Evolutionary conservation across 2,113 vertebrate genomes (phyloP), one percentile per base, ranked within the genome.

Genomic region (Hippocampus zosterae): DNA sequence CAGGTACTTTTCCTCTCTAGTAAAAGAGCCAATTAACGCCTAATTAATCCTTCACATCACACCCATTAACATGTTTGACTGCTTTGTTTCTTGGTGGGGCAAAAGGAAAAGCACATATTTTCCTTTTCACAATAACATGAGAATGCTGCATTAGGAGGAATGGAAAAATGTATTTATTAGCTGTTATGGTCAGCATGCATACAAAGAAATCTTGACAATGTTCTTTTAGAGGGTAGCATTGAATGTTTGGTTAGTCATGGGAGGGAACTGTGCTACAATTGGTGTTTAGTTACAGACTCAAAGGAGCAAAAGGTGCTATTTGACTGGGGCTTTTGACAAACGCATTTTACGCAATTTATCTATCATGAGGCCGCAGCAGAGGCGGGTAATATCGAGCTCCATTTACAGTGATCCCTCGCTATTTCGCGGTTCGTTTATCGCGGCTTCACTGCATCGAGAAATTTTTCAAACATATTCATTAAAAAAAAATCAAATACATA

Each of bases 21-120:
- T 68, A 66, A 81, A 76, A 65, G 46, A 72, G 71, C 59, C 60
- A 89, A 85, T 76, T 79, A 70, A 48, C 68, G 68, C 68, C 70
- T 67, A 69, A 86, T 85, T 85, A 66, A 74, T 85, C 79, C 75
- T 85, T 73, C 66, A 85, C 70, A 79, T 82, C 77, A 84, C 74
- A 79, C 40, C 50, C 71, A 75, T 83, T 86, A 81, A 78, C 59
- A 72, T 73, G 81, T 85, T 85, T 77, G 75, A 83, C 65, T 74
- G 73, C 70, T 50, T 68, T 65, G 46, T 21, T 50, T 53, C 10
- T 79, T 57, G 73, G 72, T 76, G 70, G 12, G 42, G 68, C 67
- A 71, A 16, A 64, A 15, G 64, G 60, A 71, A 67, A 79, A 69
- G 71, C 67, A 46, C 42, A 71, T 42, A 62, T 57, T 15, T 18